Evolutionary conservation across 1,140 invertebrate genomes (phyloP).

Genomic region (Trypoxylus dichotomus): DNA sequence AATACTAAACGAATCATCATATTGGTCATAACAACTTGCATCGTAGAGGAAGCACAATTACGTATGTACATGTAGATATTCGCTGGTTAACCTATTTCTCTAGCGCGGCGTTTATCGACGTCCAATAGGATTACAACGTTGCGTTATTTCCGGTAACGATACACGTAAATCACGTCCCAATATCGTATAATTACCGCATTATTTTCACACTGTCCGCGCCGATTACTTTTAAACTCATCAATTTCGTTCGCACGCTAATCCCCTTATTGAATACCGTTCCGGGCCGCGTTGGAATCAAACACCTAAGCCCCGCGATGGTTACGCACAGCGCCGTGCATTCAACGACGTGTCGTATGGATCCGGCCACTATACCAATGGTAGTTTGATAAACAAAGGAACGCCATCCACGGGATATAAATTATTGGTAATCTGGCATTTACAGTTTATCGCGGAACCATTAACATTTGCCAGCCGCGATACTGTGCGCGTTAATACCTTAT

Average conservation of each 20-base stretch:
- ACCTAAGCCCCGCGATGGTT: neutral
- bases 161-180: too few species aligned
- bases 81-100: too few species aligned
- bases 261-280: neutral
- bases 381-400: conserved; percentile 17
- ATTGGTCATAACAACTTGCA: too few species aligned
- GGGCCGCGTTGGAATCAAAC: neutral
- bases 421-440: conserved; percentile 18
- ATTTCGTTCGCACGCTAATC: neutral
- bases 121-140: too few species aligned
- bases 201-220: neutral
- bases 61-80: too few species aligned
- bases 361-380: neutral
- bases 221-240: neutral
- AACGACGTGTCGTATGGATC: neutral
- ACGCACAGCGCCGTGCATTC: too few species aligned
- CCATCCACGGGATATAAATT: neutral
- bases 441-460: conserved; percentile 11
- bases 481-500: too few species aligned
- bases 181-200: too few species aligned
- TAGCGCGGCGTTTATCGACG: too few species aligned
- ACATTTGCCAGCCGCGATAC: neutral
- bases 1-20: too few species aligned
- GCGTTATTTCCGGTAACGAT: too few species aligned
- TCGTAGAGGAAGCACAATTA: too few species aligned